Conservation (phyloP, 2,113 vertebrate genomes). For the Heliornis fulica region DNA sequence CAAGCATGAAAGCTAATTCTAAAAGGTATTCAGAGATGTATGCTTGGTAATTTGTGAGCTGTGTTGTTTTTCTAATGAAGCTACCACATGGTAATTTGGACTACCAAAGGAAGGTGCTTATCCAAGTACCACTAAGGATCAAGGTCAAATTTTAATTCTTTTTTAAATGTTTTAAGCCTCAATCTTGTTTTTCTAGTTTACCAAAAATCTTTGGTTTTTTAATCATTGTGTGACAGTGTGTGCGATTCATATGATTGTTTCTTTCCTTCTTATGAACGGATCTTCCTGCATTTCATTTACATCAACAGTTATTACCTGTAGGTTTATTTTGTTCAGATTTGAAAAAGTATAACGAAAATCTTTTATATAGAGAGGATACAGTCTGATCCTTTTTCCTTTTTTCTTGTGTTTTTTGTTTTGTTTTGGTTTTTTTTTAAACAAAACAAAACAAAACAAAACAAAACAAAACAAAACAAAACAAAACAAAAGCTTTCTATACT, state of each 20-base stretch:
- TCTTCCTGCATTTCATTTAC: background rate
- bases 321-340: background rate
- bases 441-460: no score
- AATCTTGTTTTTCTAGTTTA: background rate
- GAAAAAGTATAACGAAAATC: background rate
- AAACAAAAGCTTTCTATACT: no score
- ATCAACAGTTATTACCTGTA: background rate
- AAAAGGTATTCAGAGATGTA: background rate
- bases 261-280: background rate
- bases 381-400: background rate
- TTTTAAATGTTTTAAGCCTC: background rate
- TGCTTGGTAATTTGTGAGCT: background rate
- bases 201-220: background rate
- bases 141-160: background rate
- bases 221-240: background rate
- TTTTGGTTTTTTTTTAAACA: no score
- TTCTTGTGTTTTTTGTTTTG: no score
- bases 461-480: no score
- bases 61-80: background rate
- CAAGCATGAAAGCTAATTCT: constrained; percentile 17
- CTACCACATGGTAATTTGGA: background rate
- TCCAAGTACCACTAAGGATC: background rate
- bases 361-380: background rate
- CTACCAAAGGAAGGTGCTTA: background rate
- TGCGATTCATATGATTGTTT: background rate